phyloP scores from a whole-genome alignment of 2,888 invertebrate species.

The Amphiduros pacificus region DNA sequence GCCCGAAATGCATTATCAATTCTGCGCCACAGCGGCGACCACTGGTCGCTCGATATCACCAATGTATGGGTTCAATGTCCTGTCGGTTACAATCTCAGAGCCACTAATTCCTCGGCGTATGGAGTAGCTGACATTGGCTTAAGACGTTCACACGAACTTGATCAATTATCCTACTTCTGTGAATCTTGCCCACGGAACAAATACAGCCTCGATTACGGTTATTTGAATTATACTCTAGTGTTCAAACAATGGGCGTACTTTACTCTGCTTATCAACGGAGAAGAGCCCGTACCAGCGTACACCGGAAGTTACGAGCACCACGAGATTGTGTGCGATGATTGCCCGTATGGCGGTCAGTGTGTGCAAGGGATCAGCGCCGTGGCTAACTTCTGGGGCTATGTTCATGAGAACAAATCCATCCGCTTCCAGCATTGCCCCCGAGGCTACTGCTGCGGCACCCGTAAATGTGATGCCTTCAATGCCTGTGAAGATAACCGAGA shows the following conservation, averaged over 20 bases:
- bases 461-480: slow-evolving; percentile 20
- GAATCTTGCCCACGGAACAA: slow-evolving; percentile 33
- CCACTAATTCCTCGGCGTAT: slow-evolving; percentile 33
- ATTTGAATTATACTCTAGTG: slow-evolving; percentile 32
- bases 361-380: slow-evolving; percentile 29
- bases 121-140: slow-evolving; percentile 26
- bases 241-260: slow-evolving; percentile 28
- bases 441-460: slow-evolving; percentile 32
- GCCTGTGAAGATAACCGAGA: slow-evolving; percentile 21
- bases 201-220: slow-evolving; percentile 33
- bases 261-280: slow-evolving; percentile 32
- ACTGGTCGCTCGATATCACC: slow-evolving; percentile 32
- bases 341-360: slow-evolving; percentile 34
- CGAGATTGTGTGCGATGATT: slow-evolving; percentile 29
- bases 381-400: slow-evolving; percentile 35
- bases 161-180: slow-evolving; percentile 34
- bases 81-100: slow-evolving; percentile 27
- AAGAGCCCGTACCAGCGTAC: slow-evolving; percentile 26
- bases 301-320: slow-evolving; percentile 32
- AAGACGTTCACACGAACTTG: slow-evolving; percentile 24
- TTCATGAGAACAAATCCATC: slow-evolving; percentile 13
- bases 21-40: slow-evolving; percentile 32
- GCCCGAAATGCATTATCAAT: slow-evolving; percentile 28
- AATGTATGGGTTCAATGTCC: slow-evolving; percentile 34
- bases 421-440: slow-evolving; percentile 33